Conservation (phyloP, 2,113 vertebrate genomes). For the Oriolus oriolus region DNA sequence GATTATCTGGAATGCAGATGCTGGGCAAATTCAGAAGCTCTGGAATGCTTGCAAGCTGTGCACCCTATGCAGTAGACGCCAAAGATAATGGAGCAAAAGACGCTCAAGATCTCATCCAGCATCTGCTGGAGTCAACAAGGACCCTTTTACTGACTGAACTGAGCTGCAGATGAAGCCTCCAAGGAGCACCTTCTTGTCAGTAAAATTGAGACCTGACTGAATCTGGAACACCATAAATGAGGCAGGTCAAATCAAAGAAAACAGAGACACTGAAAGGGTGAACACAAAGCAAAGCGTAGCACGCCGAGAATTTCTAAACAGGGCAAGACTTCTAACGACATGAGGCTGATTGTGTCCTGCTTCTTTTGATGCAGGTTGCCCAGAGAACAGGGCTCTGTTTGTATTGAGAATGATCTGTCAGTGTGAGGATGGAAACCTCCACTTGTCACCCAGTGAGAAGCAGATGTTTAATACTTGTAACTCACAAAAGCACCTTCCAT, state of each 20-base stretch:
- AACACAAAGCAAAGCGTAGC: neutral
- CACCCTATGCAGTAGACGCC: slow-evolving; percentile 51
- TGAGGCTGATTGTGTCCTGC: neutral
- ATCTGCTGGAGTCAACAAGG: neutral
- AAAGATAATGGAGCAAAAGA: slow-evolving; percentile 38
- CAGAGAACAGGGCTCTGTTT: neutral
- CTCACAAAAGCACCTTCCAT: neutral
- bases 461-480: neutral
- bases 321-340: neutral
- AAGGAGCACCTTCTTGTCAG: neutral
- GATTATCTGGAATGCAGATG: slow-evolving; percentile 65
- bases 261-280: rapidly evolving
- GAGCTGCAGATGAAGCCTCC: neutral
- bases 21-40: slow-evolving; percentile 60
- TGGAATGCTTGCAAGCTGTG: slow-evolving; percentile 56
- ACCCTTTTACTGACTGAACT: neutral
- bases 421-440: neutral
- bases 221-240: neutral
- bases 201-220: neutral
- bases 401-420: neutral
- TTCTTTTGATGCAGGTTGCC: neutral
- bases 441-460: neutral
- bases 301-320: neutral
- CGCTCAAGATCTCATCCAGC: neutral
- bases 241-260: neutral